Percentiles rank a stretch among this genome's conserved stretches.
phyloP scores from a whole-genome alignment of 2,888 invertebrate genomes.

The Xylota sylvarum region DNA sequence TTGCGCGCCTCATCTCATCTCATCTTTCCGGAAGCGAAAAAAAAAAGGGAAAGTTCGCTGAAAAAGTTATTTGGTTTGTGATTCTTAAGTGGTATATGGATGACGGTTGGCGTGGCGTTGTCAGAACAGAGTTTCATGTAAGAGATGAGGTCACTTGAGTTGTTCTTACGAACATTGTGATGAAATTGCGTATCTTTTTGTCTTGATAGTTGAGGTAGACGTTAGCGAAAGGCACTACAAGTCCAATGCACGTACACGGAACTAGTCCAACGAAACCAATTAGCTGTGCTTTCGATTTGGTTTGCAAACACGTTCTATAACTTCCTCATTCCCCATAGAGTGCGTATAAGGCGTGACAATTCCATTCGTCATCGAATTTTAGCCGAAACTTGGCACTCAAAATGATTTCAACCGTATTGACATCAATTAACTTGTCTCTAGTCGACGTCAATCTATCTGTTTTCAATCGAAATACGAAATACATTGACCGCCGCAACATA shows the following conservation, averaged over 20 bases:
- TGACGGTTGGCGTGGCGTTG: background rate
- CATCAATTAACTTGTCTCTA: conserved; percentile 19
- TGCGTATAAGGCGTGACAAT: background rate
- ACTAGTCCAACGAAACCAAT: no score
- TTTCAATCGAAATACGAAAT: conserved; percentile 27
- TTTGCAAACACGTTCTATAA: background rate
- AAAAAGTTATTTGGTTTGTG: conserved; percentile 2
- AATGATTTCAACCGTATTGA: background rate
- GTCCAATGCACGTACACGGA: no score
- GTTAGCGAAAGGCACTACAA: no score
- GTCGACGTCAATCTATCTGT: conserved; percentile 55
- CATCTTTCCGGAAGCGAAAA: conserved; percentile 64
- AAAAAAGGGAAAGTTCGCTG: conserved; percentile 65
- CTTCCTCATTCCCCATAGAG: background rate
- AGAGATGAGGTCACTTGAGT: background rate
- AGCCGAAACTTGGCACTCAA: background rate
- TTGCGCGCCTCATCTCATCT: background rate
- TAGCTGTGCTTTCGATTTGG: no score
- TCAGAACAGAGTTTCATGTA: background rate
- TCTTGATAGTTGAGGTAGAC: no score
- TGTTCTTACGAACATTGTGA: background rate
- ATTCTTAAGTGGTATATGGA: conserved; percentile 8
- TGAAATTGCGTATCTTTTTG: background rate
- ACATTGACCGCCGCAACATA: background rate
- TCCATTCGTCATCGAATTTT: background rate